Base-by-base conservation (phyloP, 2,113 vertebrate genomes). In the Bostrychus sinensis region DNA sequence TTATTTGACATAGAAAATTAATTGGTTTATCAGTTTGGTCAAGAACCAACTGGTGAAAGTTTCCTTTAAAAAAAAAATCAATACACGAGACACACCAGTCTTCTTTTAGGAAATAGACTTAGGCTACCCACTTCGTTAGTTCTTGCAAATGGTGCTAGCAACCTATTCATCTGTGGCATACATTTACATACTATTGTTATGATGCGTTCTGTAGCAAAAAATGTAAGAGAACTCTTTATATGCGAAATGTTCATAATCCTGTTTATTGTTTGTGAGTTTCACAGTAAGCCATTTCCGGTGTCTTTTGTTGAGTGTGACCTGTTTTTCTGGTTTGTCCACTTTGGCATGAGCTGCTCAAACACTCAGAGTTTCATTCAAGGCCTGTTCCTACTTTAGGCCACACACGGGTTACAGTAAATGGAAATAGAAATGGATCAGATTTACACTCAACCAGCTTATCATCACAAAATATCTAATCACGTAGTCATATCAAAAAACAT, bases 251-350 rank as follows among this genome's bases (percentile, higher is more conserved):
- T 75, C 11, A 48, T 46, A 65, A 64, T 59, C 17, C 66, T 48
- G 4, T 20, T 36, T 46, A n/a, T 58, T 16, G 48, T 30, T 32
- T 32, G 25, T 9, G 7, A 67, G 86, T 88, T 88, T 88, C 83
- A 83, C 67, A 56, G 53, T 66, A 56, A 57, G n/a, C 25, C 12
- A 60, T 59, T 88, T 90, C 90, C 85, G 75, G 77, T 81, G 30
- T 36, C 70, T 65, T 38, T 62, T 72, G 66, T 71, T 48, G 76
- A 25, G 55, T 62, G 42, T n/a, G 72, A 78, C 90, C 80, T 37
- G 90, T 89, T 83, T 68, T 80, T 87, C 91, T 69, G 76, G 91
- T 91, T 89, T 23, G 81, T 7, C 80, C 41, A 57, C 84, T 78
- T 22, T 82, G 56, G 62, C 55, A 64, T 48, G 14, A 55, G 19